phyloP scores from a whole-genome alignment of 2,888 invertebrate species.

The Drosophila pseudotalamancana region DNA sequence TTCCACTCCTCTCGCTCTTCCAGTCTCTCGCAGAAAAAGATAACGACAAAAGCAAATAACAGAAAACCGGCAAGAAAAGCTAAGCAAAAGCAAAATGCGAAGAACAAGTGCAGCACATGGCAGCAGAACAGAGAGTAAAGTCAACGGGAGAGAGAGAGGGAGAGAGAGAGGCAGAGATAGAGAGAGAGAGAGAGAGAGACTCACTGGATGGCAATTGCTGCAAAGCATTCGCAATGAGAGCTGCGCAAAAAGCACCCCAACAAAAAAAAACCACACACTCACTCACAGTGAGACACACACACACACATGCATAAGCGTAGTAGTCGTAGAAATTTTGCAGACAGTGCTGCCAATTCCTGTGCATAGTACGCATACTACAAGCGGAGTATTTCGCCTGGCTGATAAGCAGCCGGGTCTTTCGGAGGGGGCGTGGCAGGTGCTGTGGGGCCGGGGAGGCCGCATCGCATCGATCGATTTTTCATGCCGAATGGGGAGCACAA shows the following conservation, averaged over 20 bases:
- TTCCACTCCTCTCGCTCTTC: neutral
- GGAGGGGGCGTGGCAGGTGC: neutral
- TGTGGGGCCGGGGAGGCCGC: slow-evolving; percentile 10
- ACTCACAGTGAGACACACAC: no score
- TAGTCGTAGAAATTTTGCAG: slow-evolving; percentile 60
- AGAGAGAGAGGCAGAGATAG: neutral
- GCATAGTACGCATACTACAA: slow-evolving; percentile 71
- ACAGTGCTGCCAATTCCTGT: slow-evolving; percentile 66
- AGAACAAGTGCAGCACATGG: slow-evolving; percentile 70
- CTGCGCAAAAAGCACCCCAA: slow-evolving; percentile 59
- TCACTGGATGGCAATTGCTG: slow-evolving; percentile 41
- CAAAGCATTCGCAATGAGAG: slow-evolving; percentile 29
- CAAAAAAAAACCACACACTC: slow-evolving; percentile 12
- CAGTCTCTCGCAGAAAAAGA: neutral
- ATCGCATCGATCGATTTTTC: slow-evolving; percentile 79
- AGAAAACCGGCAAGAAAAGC: slow-evolving; percentile 71
- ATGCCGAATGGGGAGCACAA: slow-evolving; percentile 39
- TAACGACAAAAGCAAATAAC: slow-evolving; percentile 57
- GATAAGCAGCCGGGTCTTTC: slow-evolving; percentile 57
- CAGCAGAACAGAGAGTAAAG: neutral
- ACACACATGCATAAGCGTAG: slow-evolving; percentile 13
- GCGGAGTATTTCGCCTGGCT: slow-evolving; percentile 63
- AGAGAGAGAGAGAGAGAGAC: slow-evolving; percentile 16
- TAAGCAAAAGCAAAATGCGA: slow-evolving; percentile 55
- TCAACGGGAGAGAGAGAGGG: neutral